These are phyloP conservation scores for Tetragnatha versicolor DNA, from an alignment of 1,140 invertebrate species.

Conservation along the genomic window DNA sequence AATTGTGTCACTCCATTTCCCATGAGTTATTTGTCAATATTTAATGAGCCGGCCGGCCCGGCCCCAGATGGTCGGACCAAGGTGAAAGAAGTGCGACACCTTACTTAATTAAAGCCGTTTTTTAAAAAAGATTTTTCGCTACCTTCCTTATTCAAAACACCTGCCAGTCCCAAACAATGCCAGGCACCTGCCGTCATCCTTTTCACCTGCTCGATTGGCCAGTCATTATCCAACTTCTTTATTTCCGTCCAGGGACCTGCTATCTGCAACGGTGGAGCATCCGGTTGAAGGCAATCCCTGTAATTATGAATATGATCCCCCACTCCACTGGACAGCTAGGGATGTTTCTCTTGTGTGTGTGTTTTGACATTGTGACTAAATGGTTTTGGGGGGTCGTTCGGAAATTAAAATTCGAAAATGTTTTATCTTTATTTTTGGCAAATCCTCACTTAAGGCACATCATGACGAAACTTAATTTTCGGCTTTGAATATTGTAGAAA, in stretches of 20 bases:
- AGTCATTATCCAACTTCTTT: conserved; percentile 4
- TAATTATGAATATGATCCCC: conserved; percentile 33
- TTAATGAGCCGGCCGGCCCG: no score
- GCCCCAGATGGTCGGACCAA: no score
- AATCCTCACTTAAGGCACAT: no score
- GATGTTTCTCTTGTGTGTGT: background rate
- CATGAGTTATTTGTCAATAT: no score
- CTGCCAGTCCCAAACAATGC: conserved; percentile 24
- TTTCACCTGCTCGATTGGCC: conserved; percentile 13
- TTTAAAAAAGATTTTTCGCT: no score
- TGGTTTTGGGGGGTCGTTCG: no score
- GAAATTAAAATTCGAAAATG: background rate
- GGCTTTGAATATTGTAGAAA: no score
- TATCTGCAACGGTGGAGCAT: conserved; percentile 35
- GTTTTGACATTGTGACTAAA: no score
- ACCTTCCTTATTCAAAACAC: conserved; percentile 12
- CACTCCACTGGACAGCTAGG: background rate
- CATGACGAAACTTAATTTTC: no score
- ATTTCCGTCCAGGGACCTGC: background rate
- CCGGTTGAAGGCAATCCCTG: conserved; percentile 28
- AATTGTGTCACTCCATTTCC: no score
- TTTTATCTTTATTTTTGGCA: background rate
- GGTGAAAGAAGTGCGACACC: no score
- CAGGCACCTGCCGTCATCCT: conserved; percentile 28
- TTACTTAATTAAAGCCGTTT: no score